Percentiles rank a stretch among this genome's conserved stretches.
phyloP scores from a whole-genome alignment of 1,140 invertebrate species.

The Hyposmocoma kahamanoa region DNA sequence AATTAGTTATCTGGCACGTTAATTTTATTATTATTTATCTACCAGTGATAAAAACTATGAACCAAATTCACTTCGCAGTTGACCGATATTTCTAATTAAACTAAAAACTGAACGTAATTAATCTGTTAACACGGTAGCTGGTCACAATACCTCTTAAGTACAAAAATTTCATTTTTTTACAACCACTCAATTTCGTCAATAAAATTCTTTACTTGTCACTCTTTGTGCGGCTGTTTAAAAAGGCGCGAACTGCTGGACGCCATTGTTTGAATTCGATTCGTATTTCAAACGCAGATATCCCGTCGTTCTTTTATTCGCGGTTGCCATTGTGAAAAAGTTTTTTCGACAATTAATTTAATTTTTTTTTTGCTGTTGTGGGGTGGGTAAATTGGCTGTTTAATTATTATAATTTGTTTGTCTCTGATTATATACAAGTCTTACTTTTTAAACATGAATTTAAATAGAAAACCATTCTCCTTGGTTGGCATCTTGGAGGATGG shows the following conservation, averaged over 20 bases:
- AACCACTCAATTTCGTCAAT: slow-evolving; percentile 21
- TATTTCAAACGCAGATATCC: slow-evolving; percentile 53
- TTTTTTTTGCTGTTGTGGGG: too few relatives aligned
- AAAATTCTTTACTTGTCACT: slow-evolving; percentile 49
- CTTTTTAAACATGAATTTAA: too few relatives aligned
- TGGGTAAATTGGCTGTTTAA: too few relatives aligned
- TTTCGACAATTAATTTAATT: slow-evolving; percentile 42
- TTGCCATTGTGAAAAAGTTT: slow-evolving; percentile 53
- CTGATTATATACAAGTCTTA: too few relatives aligned
- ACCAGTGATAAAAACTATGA: too few relatives aligned
- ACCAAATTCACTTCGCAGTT: too few relatives aligned
- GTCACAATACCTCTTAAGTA: not conserved
- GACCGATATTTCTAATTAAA: too few relatives aligned
- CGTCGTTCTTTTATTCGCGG: slow-evolving; percentile 59
- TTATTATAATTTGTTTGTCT: too few relatives aligned
- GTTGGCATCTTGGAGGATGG: too few relatives aligned
- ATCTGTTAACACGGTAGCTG: not conserved
- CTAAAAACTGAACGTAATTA: not conserved
- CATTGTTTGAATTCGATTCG: slow-evolving; percentile 54
- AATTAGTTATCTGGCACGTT: too few relatives aligned
- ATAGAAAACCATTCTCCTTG: too few relatives aligned
- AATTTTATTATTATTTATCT: too few relatives aligned
- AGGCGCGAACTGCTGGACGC: slow-evolving; percentile 51
- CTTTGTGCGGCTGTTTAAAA: slow-evolving; percentile 43
- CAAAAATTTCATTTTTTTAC: not conserved